Conservation (phyloP, 2,113 vertebrate species). For the Rana temporaria region DNA sequence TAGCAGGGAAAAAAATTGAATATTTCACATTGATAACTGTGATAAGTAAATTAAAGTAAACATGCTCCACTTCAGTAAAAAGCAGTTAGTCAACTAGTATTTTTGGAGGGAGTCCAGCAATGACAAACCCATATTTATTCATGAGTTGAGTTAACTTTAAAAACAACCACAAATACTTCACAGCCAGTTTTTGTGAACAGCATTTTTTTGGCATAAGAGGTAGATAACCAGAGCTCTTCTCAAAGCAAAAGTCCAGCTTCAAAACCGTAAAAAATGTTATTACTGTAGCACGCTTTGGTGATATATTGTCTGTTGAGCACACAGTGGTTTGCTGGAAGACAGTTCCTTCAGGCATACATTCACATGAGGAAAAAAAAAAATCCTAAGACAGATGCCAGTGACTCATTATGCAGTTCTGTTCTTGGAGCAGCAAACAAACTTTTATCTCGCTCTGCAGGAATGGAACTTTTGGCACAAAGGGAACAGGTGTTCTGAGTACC, state of each 20-base stretch:
- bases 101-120: too few species aligned
- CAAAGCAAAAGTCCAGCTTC: slow-evolving; percentile 23
- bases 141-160: too few species aligned
- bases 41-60: too few species aligned
- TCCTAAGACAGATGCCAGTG: slow-evolving; percentile 35
- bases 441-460: slow-evolving; percentile 39
- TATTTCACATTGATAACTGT: too few species aligned
- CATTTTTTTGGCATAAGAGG: too few species aligned
- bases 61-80: too few species aligned
- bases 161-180: too few species aligned
- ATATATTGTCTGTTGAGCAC: slow-evolving; percentile 38
- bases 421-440: slow-evolving; percentile 8
- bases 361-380: slow-evolving; percentile 20
- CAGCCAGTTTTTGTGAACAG: too few species aligned
- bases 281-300: neutral
- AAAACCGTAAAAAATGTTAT: neutral
- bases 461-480: slow-evolving; percentile 3
- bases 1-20: too few species aligned
- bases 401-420: slow-evolving; percentile 27
- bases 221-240: neutral
- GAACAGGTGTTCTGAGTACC: slow-evolving; percentile 24
- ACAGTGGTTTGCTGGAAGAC: neutral
- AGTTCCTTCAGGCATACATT: slow-evolving; percentile 28
- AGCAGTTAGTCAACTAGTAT: too few species aligned
- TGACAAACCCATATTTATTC: too few species aligned